phyloP scores from a whole-genome alignment of 2,888 invertebrate species.

The Agrypnus murinus region DNA sequence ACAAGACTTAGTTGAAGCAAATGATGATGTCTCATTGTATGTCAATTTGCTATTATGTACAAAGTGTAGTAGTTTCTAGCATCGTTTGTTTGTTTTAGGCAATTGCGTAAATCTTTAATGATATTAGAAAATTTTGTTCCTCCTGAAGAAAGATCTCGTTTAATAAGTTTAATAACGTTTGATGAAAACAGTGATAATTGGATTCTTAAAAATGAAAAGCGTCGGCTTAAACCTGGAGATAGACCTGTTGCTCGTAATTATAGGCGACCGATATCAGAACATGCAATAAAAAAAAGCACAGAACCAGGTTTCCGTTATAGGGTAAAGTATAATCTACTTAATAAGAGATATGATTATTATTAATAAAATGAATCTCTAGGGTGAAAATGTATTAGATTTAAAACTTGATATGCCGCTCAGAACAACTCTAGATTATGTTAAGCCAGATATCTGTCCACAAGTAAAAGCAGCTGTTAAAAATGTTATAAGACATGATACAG shows the following conservation, averaged over 20 bases:
- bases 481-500: constrained; percentile 72
- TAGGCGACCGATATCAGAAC: constrained; percentile 68
- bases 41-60: constrained; percentile 36
- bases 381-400: constrained; percentile 83
- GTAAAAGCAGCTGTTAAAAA: constrained; percentile 80
- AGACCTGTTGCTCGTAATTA: constrained; percentile 68
- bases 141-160: constrained; percentile 83
- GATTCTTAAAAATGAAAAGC: constrained; percentile 70
- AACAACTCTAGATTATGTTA: constrained; percentile 84
- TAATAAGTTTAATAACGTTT: constrained; percentile 83
- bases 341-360: background rate
- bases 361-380: constrained; percentile 62
- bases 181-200: constrained; percentile 90
- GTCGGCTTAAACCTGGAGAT: constrained; percentile 62
- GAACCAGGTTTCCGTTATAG: constrained; percentile 62
- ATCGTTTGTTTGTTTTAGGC: constrained; percentile 70
- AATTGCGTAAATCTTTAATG: constrained; percentile 90
- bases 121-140: constrained; percentile 95
- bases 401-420: constrained; percentile 84
- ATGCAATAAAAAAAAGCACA: constrained; percentile 63
- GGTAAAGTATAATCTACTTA: constrained; percentile 57
- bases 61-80: background rate
- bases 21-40: constrained; percentile 89
- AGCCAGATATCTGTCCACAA: constrained; percentile 81
- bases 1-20: constrained; percentile 92